These are phyloP conservation scores for Oscarella lobularis DNA, from an alignment of 37 sponge, comb jelly and placozoan species.

Conservation along the genomic window DNA sequence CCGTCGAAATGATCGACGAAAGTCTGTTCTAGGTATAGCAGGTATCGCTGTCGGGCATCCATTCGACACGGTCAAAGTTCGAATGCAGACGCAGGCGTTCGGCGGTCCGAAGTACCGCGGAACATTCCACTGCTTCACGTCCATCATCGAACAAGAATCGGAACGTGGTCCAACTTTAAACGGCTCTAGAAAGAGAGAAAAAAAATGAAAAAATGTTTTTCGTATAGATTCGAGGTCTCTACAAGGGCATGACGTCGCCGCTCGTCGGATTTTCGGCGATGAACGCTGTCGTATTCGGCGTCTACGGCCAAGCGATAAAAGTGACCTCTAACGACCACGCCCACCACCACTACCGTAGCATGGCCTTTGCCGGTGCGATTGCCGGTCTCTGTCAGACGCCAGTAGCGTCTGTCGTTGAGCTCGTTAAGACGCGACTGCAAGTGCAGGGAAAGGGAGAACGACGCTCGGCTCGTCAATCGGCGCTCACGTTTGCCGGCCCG, in stretches of 20 bases:
- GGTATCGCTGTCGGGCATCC: slow-evolving; percentile 87
- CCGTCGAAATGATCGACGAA: too few species aligned
- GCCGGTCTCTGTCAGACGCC: slow-evolving; percentile 46
- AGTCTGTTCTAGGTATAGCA: slow-evolving; percentile 55
- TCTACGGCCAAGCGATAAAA: slow-evolving; percentile 23
- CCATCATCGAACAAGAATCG: slow-evolving; percentile 3
- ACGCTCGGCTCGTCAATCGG: background rate
- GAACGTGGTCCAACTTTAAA: too few species aligned
- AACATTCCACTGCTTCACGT: slow-evolving; percentile 2
- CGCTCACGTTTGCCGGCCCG: slow-evolving; percentile 26
- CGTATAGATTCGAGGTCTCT: slow-evolving; percentile 44
- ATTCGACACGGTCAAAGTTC: slow-evolving; percentile 87
- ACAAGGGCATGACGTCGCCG: slow-evolving; percentile 5
- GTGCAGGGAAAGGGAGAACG: slow-evolving; percentile 31
- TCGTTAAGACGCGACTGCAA: slow-evolving; percentile 75
- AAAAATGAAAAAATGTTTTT: background rate
- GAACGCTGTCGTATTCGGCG: slow-evolving; percentile 1
- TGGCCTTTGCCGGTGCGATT: slow-evolving; percentile 21
- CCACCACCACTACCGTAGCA: background rate
- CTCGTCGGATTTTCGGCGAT: background rate
- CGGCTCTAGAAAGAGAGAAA: too few species aligned
- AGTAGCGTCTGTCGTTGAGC: slow-evolving; percentile 48
- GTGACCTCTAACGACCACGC: slow-evolving; percentile 9
- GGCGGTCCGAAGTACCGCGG: slow-evolving; percentile 1
- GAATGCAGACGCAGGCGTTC: background rate